Evolutionary conservation across 2,888 invertebrate species (phyloP), one percentile per base, ranked within the genome.

Genomic region (Falcaria lacertinaria): DNA sequence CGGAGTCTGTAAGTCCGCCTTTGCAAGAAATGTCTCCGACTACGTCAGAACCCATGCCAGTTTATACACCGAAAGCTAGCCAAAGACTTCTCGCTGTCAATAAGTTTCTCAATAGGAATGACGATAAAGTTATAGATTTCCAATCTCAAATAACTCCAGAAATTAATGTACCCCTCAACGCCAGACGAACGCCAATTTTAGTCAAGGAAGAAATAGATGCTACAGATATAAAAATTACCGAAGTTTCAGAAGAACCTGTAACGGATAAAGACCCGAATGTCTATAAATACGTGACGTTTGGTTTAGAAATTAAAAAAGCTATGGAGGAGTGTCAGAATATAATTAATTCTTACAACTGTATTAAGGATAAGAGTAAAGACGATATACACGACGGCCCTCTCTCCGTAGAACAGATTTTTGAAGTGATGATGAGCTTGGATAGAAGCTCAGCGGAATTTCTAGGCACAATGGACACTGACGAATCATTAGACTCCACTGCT

Each of bases 281-380:
- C 0, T 80, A 80, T 34, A 88, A 86, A 22, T 86, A 87, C 32
- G 81, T 86, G 0, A 80, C 80, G 0, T 86, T 87, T 17, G 86
- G 89, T 0, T 28, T 87, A 16, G 86, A 88, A 63, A 84, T 89
- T 4, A 89, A 87, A 45, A 87, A 83, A 49, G 87, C 87, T 0
- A 86, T 89, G 83, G 89, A 88, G 43, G 87, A 88, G 33, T 87
- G 88, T 47, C 86, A 88, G 60, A 84, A 85, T 52, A 85, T 88
- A 15, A 88, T 88, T 1, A 83, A 85, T 36, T 82, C 86, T 0
- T 86, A 84, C 15, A 83, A 81, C 49, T 75, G 67, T 48, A 74
- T 75, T 41, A 76, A 74, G 7, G 69, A 64, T 5, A 60, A 64
- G n/a, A 72, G 68, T 0, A 74, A 68, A 0, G 74, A 74, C 0